phyloP scores from a whole-genome alignment of 2,113 vertebrate genomes.

The Chlorocebus sabaeus region DNA sequence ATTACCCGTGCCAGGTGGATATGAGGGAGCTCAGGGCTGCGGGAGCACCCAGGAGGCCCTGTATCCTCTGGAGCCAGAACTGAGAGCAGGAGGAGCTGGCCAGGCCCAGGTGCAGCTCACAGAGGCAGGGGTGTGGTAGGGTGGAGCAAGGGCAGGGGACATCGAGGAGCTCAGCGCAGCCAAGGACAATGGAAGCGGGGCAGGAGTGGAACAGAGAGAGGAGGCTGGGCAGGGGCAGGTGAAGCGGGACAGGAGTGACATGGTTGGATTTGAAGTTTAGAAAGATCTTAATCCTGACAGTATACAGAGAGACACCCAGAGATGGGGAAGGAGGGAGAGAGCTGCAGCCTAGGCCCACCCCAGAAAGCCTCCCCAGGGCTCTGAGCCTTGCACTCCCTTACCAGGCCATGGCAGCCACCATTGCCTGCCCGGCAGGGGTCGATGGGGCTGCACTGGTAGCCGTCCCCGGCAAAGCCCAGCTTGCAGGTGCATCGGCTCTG shows the following conservation, averaged over 20 bases:
- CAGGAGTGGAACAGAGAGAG: too few relatives aligned
- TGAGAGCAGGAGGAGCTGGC: not conserved
- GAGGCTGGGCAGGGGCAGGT: not conserved
- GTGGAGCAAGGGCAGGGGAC: not conserved
- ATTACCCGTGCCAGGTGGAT: not conserved
- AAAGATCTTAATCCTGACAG: not conserved
- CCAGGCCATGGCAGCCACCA: constrained; percentile 92
- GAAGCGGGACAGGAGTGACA: not conserved
- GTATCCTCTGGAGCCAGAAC: not conserved
- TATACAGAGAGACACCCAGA: not conserved
- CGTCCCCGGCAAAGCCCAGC: constrained; percentile 90
- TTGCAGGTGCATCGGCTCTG: constrained; percentile 94
- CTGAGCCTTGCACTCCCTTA: constrained; percentile 71
- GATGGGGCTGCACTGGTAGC: constrained; percentile 86
- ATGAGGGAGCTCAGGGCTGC: not conserved
- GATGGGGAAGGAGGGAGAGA: not conserved
- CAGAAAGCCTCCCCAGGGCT: not conserved
- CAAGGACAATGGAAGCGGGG: too few relatives aligned
- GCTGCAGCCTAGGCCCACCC: not conserved
- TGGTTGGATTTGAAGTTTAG: not conserved
- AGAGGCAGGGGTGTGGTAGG: not conserved
- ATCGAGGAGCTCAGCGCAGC: not conserved
- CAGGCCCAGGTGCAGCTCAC: not conserved
- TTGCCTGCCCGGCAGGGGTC: constrained; percentile 89
- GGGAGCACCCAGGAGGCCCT: not conserved